A percentile compares a stretch with the other conserved stretches of the same genome.
Conservation (phyloP, 2,888 invertebrate genomes). For the Nymphalis polychloros region DNA sequence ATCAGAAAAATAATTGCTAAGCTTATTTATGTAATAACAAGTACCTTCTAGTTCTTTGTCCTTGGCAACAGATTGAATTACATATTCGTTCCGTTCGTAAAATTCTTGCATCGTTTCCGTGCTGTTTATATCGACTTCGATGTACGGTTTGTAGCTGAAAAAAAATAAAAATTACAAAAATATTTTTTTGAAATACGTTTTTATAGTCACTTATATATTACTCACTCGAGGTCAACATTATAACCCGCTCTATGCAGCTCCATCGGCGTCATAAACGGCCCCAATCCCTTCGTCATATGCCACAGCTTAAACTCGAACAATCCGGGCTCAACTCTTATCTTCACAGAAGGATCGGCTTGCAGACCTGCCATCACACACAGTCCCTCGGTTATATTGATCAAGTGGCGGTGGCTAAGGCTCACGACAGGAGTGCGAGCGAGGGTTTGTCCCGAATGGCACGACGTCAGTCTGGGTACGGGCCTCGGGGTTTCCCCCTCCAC, state of each 20-base stretch:
- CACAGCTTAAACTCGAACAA: constrained; percentile 97
- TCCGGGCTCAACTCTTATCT: constrained; percentile 92
- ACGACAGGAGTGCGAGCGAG: too few relatives aligned
- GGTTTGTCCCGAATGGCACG: too few relatives aligned
- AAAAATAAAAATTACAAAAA: constrained; percentile 1
- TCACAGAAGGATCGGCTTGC: constrained; percentile 79
- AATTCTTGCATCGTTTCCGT: constrained; percentile 78
- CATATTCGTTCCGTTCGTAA: constrained; percentile 74
- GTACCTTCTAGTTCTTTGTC: constrained; percentile 67
- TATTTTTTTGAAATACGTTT: neutral
- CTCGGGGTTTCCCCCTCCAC: too few relatives aligned
- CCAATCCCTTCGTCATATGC: constrained; percentile 88
- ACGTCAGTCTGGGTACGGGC: too few relatives aligned
- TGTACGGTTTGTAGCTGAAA: constrained; percentile 70
- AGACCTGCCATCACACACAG: constrained; percentile 64
- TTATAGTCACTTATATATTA: constrained; percentile 37
- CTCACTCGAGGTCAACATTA: constrained; percentile 87
- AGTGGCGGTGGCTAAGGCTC: too few relatives aligned
- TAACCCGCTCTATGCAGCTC: constrained; percentile 88
- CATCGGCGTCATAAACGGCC: constrained; percentile 88
- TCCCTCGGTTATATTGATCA: too few relatives aligned
- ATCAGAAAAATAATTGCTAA: neutral
- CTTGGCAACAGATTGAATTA: constrained; percentile 55
- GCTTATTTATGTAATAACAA: neutral
- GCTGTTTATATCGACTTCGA: constrained; percentile 55